Percentiles rank a stretch among this genome's conserved stretches.
phyloP scores from a whole-genome alignment of 2,113 vertebrate genomes.

The Pterocles orientalis region DNA sequence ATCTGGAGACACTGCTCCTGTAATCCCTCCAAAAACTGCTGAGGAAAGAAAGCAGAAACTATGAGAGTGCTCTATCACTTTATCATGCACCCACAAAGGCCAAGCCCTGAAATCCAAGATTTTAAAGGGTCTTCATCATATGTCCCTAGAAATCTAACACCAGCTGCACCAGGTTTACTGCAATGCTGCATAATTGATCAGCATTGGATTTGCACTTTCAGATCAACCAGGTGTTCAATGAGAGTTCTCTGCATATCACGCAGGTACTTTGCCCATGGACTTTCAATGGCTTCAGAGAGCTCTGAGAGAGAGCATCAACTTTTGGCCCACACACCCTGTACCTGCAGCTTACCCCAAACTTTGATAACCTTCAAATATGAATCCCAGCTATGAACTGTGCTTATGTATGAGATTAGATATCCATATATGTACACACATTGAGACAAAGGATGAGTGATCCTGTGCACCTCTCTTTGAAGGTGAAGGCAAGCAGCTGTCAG shows the following conservation, averaged over 20 bases:
- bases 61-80: too few species aligned
- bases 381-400: neutral
- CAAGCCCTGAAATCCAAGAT: neutral
- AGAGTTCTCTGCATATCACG: neutral
- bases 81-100: neutral
- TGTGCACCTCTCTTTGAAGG: neutral
- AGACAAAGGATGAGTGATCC: neutral
- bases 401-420: neutral
- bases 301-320: neutral
- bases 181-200: neutral
- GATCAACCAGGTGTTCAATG: neutral
- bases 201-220: accelerated
- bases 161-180: neutral
- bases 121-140: neutral
- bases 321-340: neutral
- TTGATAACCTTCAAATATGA: neutral
- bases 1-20: neutral
- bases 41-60: neutral
- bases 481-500: neutral
- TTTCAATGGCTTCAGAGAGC: neutral
- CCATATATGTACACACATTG: accelerated
- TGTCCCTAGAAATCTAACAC: neutral
- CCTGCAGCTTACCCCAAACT: neutral
- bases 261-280: neutral
- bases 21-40: neutral